These are phyloP conservation scores for Pelobates cultripes DNA, from an alignment of 2,797 vertebrate genomes.

Conservation along the genomic window DNA sequence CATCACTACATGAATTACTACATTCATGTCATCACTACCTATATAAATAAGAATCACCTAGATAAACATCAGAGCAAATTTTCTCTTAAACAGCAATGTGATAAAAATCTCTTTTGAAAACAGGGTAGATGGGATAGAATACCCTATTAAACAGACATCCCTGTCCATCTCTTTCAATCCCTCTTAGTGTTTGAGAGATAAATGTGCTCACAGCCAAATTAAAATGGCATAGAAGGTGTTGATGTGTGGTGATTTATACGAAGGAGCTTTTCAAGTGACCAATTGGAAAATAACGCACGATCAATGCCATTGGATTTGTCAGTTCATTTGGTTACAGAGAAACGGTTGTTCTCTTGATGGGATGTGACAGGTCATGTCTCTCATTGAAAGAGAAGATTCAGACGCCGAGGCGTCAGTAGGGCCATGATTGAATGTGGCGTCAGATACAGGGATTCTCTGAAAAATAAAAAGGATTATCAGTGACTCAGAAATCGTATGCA, in stretches of 20 bases:
- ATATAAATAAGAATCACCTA: too few relatives aligned
- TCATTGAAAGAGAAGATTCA: constrained; percentile 40
- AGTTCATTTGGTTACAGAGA: constrained; percentile 36
- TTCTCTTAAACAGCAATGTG: too few relatives aligned
- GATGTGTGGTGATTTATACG: neutral
- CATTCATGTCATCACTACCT: too few relatives aligned
- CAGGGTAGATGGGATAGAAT: neutral
- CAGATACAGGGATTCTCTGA: constrained; percentile 22
- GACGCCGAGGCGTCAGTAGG: constrained; percentile 30
- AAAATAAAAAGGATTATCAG: constrained; percentile 38
- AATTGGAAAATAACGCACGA: constrained; percentile 17
- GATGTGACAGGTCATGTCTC: constrained; percentile 44
- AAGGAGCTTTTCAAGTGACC: constrained; percentile 22
- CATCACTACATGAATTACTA: too few relatives aligned
- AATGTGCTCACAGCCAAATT: neutral
- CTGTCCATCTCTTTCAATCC: neutral
- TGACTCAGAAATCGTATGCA: constrained; percentile 17
- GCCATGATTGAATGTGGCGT: constrained; percentile 35
- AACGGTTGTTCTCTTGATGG: constrained; percentile 32
- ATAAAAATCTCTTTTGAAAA: neutral
- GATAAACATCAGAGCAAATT: too few relatives aligned
- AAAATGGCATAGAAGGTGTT: constrained; percentile 9
- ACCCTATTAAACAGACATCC: neutral
- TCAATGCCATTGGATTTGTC: constrained; percentile 36
- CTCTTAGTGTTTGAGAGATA: neutral